Percentiles rank a stretch among this genome's conserved stretches.
These are phyloP conservation scores for Melangyna quadrimaculata DNA, from an alignment of 2,888 invertebrate genomes.

Conservation along the genomic window DNA sequence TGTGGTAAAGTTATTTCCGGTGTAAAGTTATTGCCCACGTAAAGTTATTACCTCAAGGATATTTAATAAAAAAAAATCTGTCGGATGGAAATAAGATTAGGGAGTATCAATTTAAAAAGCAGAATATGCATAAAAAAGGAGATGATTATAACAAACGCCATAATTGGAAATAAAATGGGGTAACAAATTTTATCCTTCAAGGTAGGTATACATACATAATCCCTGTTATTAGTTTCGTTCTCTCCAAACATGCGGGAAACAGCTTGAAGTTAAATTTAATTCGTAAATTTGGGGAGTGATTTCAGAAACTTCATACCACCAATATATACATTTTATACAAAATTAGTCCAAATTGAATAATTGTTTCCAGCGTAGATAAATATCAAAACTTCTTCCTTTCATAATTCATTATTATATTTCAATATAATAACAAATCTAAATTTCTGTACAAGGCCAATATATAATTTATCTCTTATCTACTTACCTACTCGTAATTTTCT, in stretches of 20 bases:
- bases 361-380: background rate
- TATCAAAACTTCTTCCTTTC: background rate
- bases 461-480: background rate
- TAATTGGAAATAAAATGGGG: no score
- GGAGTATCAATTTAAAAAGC: no score
- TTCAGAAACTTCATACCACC: background rate
- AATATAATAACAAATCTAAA: background rate
- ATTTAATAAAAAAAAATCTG: no score
- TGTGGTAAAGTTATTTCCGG: no score
- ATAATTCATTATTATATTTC: background rate
- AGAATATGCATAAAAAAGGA: no score
- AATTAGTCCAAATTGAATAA: background rate
- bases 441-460: background rate
- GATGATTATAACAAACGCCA: no score
- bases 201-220: no score
- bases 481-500: background rate
- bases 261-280: background rate
- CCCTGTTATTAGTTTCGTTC: background rate
- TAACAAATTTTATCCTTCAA: no score
- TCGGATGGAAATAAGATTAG: no score
- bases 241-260: background rate
- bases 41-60: no score
- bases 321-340: background rate
- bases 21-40: no score
- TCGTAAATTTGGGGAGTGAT: background rate